Conservation (phyloP, 2,797 vertebrate species). For the Halcyon leucocephala region DNA sequence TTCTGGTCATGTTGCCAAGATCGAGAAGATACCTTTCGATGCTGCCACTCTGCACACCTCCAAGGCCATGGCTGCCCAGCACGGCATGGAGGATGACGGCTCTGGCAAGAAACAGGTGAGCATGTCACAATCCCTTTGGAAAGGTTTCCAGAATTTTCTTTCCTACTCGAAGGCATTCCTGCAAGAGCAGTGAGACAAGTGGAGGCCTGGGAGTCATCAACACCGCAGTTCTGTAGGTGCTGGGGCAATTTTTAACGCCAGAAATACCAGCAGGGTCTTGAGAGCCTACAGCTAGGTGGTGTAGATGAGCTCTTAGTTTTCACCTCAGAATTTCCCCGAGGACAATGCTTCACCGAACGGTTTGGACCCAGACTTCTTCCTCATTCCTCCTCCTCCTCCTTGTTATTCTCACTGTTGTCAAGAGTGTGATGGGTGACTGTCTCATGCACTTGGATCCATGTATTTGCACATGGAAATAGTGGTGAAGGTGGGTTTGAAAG, state of each 20-base stretch:
- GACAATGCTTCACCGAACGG: not conserved
- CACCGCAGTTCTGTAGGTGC: not conserved
- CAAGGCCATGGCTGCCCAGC: conserved; percentile 94
- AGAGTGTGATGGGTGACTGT: not conserved
- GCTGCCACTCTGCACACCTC: conserved; percentile 89
- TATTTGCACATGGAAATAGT: not conserved
- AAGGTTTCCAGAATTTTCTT: not conserved
- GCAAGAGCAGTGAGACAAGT: not conserved
- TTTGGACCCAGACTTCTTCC: not conserved
- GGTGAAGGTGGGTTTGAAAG: not conserved
- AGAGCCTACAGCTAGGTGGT: not conserved
- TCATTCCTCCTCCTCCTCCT: not conserved
- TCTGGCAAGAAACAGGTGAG: conserved; percentile 89
- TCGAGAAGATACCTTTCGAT: conserved; percentile 92
- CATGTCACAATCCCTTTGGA: not conserved
- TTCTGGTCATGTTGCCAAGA: conserved; percentile 92
- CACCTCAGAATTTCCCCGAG: not conserved
- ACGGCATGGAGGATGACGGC: conserved; percentile 95
- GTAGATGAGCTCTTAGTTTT: not conserved
- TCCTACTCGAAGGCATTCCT: not conserved
- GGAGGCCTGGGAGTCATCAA: not conserved
- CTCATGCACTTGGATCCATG: not conserved
- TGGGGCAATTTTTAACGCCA: not conserved
- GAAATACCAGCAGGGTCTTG: not conserved
- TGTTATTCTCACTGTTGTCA: not conserved